Base-by-base conservation (phyloP, 53 echinoderm and acorn worm genomes). In the Antedon mediterranea region DNA sequence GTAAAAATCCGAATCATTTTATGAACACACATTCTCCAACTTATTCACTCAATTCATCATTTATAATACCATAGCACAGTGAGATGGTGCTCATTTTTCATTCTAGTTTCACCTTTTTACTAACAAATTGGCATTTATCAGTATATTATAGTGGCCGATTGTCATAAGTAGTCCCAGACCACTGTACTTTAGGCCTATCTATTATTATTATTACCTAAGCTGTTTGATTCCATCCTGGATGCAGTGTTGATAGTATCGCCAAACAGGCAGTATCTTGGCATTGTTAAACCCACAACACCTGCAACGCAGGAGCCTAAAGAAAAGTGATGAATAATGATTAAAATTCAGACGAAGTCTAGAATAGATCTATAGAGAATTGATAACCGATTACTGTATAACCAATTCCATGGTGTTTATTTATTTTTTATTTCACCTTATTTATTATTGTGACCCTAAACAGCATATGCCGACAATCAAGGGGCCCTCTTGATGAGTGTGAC, bases 231-330 rank as follows among this genome's bases (percentile, higher is more conserved):
- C 94, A 94, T 94, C 33, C 94, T 82, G 3, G 94, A 94, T 0
- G 94, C 84, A 0, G 94, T 94, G 82, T 94, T 94, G 71, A 94
- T 91, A 14, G 94, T 94, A 74, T 94, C 94, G 0, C 94, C 94
- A 80, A 94, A 94, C 32, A 94, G 87, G 81, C 94, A 94, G 70
- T 94, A 94, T 8, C 94, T 78, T 11, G 94, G 94, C 94, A 94
- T 94, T 20, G 94, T 90, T 71, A 94, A 84, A 73, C 94, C 94
- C 9, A 94, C 94, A 18, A 91, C 94, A 20, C 94, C 94, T 34
- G 94, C 94, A 11, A 94, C 94, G 37, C 94, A 94, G 0, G 91
- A 82, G 41, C 94, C 91, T 88, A 29, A 4, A 72, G 73, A 8
- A 72, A 26, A 13, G 30, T 13, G 11, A 7, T 28, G 9, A 29